Base-by-base conservation (phyloP, 2,797 vertebrate genomes). In the Helarctos malayanus region DNA sequence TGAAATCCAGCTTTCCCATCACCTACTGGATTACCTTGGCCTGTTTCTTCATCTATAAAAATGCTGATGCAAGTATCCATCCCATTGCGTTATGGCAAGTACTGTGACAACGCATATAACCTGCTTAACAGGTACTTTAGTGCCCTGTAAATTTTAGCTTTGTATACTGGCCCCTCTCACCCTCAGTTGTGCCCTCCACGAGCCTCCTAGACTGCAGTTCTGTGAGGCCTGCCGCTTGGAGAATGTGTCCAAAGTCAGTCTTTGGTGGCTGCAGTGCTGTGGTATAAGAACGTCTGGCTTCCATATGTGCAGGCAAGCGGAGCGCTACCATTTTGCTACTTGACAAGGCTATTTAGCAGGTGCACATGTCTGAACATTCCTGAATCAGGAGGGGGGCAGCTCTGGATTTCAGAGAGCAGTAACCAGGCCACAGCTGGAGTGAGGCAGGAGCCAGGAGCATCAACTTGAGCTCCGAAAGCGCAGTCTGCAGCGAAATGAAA, bases 331-430 rank as follows among this genome's bases (percentile, higher is more conserved):
- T 11, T 25, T 1, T 32, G 94, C 91, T 23, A 4, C 49, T 57
- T 18, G 76, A 41, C 93, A 29, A 78, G 56, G 73, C 83, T 25
- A 7, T 8, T 25, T 8, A 83, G 95, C 97, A 96, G 96, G 97
- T 97, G 97, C 97, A 86, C 54, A 18, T 21, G 82, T 35, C 71
- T 47, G 73, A 89, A 57, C 96, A 61, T 91, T 94, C 79, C 89
- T 35, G 79, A 63, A 35, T 65, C 93, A 2, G 79, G 89, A 75
- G 79, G 91, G 71, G 93, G 79, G 15, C 82, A 35, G 97, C 83
- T 81, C 81, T 32, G 95, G 78, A 25, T 76, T 69, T 57, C 88
- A 11, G 27, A 86, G 69, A 18, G 59, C 47, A 1, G 13, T 1
- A 32, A 9, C n/a, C 84, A 13, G 81, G 78, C 78, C 85, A 45